A percentile compares a stretch with the other conserved stretches of the same genome.
Conservation (phyloP, 2,797 vertebrate genomes). For the Chrysolophus pictus region DNA sequence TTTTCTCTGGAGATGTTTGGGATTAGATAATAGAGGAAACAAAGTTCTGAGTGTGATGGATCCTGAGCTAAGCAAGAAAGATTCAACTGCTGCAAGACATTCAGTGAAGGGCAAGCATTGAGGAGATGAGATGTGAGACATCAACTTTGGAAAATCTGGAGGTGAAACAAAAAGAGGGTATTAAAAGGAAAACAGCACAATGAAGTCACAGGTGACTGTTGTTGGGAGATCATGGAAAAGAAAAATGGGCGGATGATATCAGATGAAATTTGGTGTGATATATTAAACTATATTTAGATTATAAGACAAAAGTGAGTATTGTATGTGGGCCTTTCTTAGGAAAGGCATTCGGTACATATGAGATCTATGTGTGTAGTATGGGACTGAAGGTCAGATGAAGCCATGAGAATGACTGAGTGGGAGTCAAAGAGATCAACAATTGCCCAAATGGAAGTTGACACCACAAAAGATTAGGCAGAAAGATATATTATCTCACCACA, state of each 20-base stretch:
- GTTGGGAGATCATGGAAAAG: not conserved
- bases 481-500: constrained; percentile 29
- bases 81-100: not conserved
- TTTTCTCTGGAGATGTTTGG: not conserved
- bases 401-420: constrained; percentile 37
- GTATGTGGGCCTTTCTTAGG: not conserved
- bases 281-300: not conserved
- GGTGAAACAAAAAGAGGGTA: not conserved
- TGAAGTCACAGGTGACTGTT: not conserved
- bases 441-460: constrained; percentile 50
- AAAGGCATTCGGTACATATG: not conserved
- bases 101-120: not conserved
- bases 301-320: not conserved
- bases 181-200: not conserved
- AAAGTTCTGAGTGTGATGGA: not conserved
- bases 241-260: not conserved
- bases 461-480: constrained; percentile 26
- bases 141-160: not conserved
- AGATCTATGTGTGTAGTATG: not conserved
- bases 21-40: not conserved
- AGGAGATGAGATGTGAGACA: not conserved
- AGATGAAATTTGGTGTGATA: not conserved
- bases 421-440: constrained; percentile 4
- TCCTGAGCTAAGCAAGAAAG: not conserved
- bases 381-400: constrained; percentile 33